Evolutionary conservation across 2,113 vertebrate genomes (phyloP), one percentile per base, ranked within the genome.

Genomic region (Merops nubicus): DNA sequence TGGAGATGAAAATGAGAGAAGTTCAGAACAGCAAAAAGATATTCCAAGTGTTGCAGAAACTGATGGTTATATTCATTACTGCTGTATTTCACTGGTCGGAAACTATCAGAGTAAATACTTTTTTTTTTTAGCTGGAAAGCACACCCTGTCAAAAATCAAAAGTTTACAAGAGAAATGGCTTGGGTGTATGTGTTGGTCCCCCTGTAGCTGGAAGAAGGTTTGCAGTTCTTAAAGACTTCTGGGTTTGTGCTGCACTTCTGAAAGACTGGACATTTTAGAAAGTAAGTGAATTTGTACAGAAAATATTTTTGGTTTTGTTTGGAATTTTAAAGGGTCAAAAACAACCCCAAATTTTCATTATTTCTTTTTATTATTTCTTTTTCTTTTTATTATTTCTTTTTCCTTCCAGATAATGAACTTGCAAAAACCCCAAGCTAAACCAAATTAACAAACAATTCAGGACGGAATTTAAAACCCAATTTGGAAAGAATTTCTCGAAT

Each of bases 11-110:
- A 85, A 31, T 5, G 5, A 25, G 53, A 78, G 38, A 40, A 34
- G 8, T 40, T 40, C 45, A 34, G n/a, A 60, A 33, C 4, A 28
- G 38, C 15, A 42, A 29, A 60, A 60, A 68, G 14, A 5, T 62
- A 42, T 63, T n/a, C 34, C 42, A 56, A 20, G 26, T 42, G 29
- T 11, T 72, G n/a, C 22, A 64, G 57, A 53, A 72, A 12, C 29
- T 2, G 2, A 9, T 1, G 1, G 14, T 63, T 45, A 8, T 9
- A 9, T 45, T 18, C 5, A 11, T 9, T 5, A 8, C 13, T 87
- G 50, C 36, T 74, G 10, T 40, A 15, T 34, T 63, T 78, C 74
- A 36, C 21, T 78, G 11, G 5, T 31, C 51, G 12, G 8, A 19
- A 57, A 42, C 82, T 63, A 33, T 29, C 12, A 53, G 15, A 42